Conservation (phyloP, 2,888 invertebrate species). For the Drosophila melanocephala region DNA sequence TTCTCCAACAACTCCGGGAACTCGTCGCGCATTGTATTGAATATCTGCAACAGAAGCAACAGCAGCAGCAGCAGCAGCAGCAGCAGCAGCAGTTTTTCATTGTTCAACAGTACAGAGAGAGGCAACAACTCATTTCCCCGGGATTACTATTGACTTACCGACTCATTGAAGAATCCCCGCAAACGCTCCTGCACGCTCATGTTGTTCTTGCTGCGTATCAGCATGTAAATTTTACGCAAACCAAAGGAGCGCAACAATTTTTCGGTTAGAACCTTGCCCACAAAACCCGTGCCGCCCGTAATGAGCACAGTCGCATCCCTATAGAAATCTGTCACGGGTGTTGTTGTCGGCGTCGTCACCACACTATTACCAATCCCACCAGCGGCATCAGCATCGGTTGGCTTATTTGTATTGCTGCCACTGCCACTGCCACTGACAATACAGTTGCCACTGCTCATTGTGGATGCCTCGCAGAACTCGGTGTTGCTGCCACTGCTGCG, state of each 20-base stretch:
- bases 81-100: conserved; percentile 31
- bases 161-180: conserved; percentile 83
- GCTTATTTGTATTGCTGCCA: not conserved
- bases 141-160: conserved; percentile 73
- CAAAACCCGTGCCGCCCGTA: conserved; percentile 85
- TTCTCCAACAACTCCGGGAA: conserved; percentile 86
- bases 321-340: conserved; percentile 84
- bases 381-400: conserved; percentile 15
- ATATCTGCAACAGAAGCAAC: conserved; percentile 85
- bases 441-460: conserved; percentile 35
- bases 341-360: conserved; percentile 40
- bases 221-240: conserved; percentile 84
- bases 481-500: conserved; percentile 49
- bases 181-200: conserved; percentile 83
- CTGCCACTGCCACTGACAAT: not conserved
- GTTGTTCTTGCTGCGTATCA: conserved; percentile 85
- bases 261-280: conserved; percentile 85
- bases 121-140: conserved; percentile 30
- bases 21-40: conserved; percentile 86
- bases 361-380: conserved; percentile 25
- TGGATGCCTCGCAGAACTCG: conserved; percentile 43
- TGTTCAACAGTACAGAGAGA: conserved; percentile 15
- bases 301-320: conserved; percentile 84
- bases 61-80: conserved; percentile 16
- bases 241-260: conserved; percentile 84